phyloP scores from a whole-genome alignment of 2,113 vertebrate genomes.

The Kobus ellipsiprymnus region DNA sequence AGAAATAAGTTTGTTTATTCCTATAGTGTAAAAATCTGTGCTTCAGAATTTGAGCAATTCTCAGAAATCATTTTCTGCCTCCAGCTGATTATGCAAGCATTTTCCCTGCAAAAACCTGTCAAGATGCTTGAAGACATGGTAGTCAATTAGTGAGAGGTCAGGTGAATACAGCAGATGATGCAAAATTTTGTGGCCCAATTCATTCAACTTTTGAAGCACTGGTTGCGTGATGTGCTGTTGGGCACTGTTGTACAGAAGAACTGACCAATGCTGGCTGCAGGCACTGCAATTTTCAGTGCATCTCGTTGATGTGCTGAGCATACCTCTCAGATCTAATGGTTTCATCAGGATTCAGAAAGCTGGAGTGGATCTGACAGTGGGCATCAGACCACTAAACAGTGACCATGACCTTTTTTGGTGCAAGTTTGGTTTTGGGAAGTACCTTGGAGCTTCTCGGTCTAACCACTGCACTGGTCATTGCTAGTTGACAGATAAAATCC shows the following conservation, averaged over 20 bases:
- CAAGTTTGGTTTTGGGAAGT: not conserved
- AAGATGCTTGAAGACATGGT: not conserved
- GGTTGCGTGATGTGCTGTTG: accelerated
- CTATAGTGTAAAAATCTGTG: not conserved
- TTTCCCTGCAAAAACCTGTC: not conserved
- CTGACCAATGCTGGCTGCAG: not conserved
- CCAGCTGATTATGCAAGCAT: not conserved
- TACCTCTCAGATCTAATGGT: not conserved
- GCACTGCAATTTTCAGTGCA: not conserved
- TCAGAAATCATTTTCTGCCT: not conserved
- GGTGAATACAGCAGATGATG: not conserved
- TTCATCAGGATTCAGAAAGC: not conserved
- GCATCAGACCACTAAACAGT: not conserved
- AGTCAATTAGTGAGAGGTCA: not conserved
- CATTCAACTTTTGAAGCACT: not conserved
- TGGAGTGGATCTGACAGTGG: not conserved
- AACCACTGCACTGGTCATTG: not conserved
- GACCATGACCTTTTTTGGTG: not conserved
- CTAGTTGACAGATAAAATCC: not conserved
- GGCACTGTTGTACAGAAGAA: not conserved
- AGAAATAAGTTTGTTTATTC: not conserved
- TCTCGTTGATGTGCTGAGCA: not conserved
- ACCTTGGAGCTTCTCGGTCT: not conserved
- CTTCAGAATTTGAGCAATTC: not conserved
- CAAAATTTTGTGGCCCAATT: not conserved